Conservation (phyloP, 2,888 invertebrate genomes). For the Julus scanicus region DNA sequence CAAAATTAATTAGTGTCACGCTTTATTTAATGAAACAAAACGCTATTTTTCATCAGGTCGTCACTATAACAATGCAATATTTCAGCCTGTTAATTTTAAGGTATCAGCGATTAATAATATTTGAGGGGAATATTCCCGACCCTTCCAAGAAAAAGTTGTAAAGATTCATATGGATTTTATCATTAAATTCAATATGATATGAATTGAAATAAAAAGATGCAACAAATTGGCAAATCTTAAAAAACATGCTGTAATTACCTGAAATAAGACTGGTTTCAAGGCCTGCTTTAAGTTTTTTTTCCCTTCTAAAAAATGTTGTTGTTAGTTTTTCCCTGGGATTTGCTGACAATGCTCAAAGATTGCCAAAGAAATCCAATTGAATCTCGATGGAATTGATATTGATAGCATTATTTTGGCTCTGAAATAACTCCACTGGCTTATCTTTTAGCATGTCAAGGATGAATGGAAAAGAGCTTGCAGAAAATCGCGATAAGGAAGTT, state of each 20-base stretch:
- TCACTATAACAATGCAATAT: not conserved
- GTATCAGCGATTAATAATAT: too few species aligned
- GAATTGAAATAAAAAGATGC: too few species aligned
- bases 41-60: not conserved
- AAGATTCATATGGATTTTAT: too few species aligned
- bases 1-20: conserved; percentile 42
- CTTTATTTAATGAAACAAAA: conserved; percentile 4
- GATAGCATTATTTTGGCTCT: conserved; percentile 39
- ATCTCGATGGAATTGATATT: conserved; percentile 49
- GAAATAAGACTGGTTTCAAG: not conserved
- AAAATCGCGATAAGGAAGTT: conserved; percentile 38
- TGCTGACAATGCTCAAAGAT: conserved; percentile 23
- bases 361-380: conserved; percentile 50
- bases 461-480: conserved; percentile 46
- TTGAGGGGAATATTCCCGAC: too few species aligned
- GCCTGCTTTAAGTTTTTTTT: not conserved
- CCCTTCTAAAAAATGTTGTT: conserved; percentile 10
- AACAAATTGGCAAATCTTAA: too few species aligned
- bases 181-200: too few species aligned
- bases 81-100: not conserved
- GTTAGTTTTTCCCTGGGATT: conserved; percentile 28
- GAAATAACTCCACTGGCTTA: conserved; percentile 42
- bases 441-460: conserved; percentile 49
- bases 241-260: not conserved
- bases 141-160: too few species aligned